Evolutionary conservation across 2,797 vertebrate species (phyloP), one percentile per base, ranked within the genome.

Genomic region (Melanogrammus aeglefinus): DNA sequence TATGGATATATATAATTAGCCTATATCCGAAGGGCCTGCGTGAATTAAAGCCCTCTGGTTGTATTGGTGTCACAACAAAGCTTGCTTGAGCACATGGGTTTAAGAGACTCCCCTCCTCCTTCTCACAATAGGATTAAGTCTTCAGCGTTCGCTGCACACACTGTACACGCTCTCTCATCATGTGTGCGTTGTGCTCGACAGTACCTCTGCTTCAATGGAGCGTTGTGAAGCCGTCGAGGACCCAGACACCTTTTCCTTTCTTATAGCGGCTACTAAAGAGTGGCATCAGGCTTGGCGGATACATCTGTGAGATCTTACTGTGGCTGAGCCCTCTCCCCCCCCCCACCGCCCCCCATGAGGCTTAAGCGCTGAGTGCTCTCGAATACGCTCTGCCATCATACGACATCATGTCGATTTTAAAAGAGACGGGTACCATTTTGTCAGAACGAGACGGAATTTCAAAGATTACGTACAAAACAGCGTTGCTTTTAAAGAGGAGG

Each of bases 11-110:
- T 47, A 18, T 47, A 47, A 47, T 47, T 47, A 47, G 44, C 44
- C 12, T 18, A 47, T 18, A 47, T 47, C 44, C 44, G 16, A 18
- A 47, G 44, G 44, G 13, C 44, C 44, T 47, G 3, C 4, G 44
- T 47, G 44, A 47, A 14, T 47, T 14, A 47, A 47, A 18, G 13
- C 44, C 12, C 44, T 47, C 77, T 86, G 86, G 86, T 85, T 81
- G 79, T 84, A 87, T 84, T 86, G 81, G 86, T 84, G 87, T 74
- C 78, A 79, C 81, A 69, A 78, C 77, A 85, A 86, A 84, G 79
- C 82, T 75, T 77, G 36, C 82, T 16, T 29, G 27, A n/a, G 27
- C 66, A 47, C 44, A 47, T 47, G 44, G 44, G 13, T 47, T 47
- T 47, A 47, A 47, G 44, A 83, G 82, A 86, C 75, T 73, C 79